Base-by-base conservation (phyloP, 2,888 invertebrate genomes). In the Tetragnatha montana region DNA sequence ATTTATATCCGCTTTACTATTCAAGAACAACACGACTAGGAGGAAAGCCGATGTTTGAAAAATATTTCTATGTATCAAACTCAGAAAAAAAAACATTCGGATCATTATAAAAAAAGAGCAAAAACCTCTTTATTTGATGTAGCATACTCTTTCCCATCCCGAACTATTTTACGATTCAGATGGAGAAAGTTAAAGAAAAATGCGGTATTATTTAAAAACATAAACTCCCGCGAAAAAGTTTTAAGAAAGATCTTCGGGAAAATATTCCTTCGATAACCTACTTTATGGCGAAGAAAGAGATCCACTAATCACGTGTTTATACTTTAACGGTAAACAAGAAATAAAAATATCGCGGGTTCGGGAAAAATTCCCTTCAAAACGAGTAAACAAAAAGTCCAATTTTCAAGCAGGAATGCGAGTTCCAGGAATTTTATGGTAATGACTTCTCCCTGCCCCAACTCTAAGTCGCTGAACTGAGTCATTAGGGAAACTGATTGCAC, bases 391-490 rank as follows among this genome's bases (percentile, higher is more conserved):
- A 84, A 88, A 88, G 50, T 87, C 51, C 89, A 89, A 84, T 84
- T 89, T 89, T 84, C 51, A 74, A 49, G 49, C 75, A 84, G 80
- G 70, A 85, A 84, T 85, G 89, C 51, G 51, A 80, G 84, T 85
- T 89, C 76, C 73, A 80, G 81, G 84, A 89, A 89, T 89, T 89
- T 89, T 89, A 89, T 89, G 89, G 89, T 89, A 89, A 89, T 89
- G 89, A 89, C 85, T 89, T 81, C 81, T 75, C 22, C 21, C 70
- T 51, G 49, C 73, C 75, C 74, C 70, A 71, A 21, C 70, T 51
- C 51, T 75, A 82, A 89, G 89, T 81, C 89, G 74, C 80, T 89
- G 84, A 89, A 89, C 84, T 85, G 85, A 74, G 80, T 85, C 89
- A 89, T 89, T 89, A 89, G 79, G 81, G 81, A 84, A 85, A 89